phyloP scores from a whole-genome alignment of 1,140 invertebrate species.

The Zophobas atratus region DNA sequence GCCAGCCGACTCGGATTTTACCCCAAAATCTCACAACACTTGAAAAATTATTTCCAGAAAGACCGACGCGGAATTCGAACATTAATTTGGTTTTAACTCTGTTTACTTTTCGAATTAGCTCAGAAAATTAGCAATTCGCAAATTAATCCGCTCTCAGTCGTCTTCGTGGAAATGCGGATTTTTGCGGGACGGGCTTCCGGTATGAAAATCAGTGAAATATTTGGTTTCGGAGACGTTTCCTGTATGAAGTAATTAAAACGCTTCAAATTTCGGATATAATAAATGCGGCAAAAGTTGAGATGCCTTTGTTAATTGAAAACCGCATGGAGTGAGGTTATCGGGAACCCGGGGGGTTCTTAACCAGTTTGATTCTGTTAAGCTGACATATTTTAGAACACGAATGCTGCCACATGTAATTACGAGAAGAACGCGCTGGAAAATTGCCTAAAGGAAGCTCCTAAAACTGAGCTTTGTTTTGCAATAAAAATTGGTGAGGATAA shows the following conservation, averaged over 20 bases:
- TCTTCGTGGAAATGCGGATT: neutral
- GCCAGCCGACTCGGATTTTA: constrained; percentile 1
- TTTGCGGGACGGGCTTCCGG: neutral
- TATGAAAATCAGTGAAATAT: constrained; percentile 1
- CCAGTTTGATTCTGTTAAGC: constrained; percentile 19
- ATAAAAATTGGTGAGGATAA: neutral
- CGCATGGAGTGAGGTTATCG: constrained; percentile 15
- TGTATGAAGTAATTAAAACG: constrained; percentile 29
- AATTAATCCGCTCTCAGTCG: neutral
- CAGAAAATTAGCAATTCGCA: constrained; percentile 14
- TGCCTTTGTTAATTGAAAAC: constrained; percentile 23
- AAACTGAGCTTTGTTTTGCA: neutral
- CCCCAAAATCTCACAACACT: neutral
- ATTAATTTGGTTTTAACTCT: constrained; percentile 4
- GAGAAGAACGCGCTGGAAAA: constrained; percentile 18
- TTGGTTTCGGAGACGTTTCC: constrained; percentile 10
- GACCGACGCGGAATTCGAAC: neutral
- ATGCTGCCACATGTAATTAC: constrained; percentile 23
- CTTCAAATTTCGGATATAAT: constrained; percentile 37
- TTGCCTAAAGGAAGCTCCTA: constrained; percentile 11
- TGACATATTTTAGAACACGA: constrained; percentile 11
- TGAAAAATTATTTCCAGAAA: constrained; percentile 16
- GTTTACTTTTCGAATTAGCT: constrained; percentile 2
- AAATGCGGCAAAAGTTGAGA: constrained; percentile 1
- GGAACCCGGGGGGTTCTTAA: neutral